Conservation (phyloP, 2,888 invertebrate genomes). For the Drosophila kuntzei region DNA sequence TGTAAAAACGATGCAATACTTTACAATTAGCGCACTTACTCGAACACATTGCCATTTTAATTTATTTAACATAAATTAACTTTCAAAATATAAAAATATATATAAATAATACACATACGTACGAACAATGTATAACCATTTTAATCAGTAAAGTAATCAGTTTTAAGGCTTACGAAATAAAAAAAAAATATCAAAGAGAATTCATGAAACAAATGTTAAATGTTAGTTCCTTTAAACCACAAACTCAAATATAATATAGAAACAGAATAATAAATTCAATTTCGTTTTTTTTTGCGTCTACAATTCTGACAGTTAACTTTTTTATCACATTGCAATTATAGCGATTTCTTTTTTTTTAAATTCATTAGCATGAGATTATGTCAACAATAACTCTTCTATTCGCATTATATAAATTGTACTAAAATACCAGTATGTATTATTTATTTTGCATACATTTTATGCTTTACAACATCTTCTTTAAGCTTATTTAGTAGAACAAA, state of each 20-base stretch:
- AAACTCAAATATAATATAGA: conserved; percentile 22
- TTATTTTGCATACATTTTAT: background rate
- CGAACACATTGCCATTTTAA: conserved; percentile 54
- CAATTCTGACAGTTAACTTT: background rate
- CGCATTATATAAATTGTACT: background rate
- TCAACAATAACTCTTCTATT: background rate
- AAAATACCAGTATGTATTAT: background rate
- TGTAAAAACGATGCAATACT: conserved; percentile 44
- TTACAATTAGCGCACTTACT: conserved; percentile 69
- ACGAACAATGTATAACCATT: conserved; percentile 32
- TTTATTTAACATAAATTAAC: conserved; percentile 46
- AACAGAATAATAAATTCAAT: conserved; percentile 6
- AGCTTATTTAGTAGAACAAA: background rate
- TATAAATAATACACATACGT: conserved; percentile 16
- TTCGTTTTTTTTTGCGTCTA: background rate
- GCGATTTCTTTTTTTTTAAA: background rate
- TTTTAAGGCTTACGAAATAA: conserved; percentile 51
- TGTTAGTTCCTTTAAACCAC: conserved; percentile 56
- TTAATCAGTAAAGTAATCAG: conserved; percentile 34
- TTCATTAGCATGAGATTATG: background rate
- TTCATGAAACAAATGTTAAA: conserved; percentile 41
- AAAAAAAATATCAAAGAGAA: conserved; percentile 11
- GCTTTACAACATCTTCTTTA: background rate
- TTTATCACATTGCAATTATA: background rate
- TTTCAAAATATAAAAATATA: conserved; percentile 18